phyloP scores from a whole-genome alignment of 1,140 invertebrate genomes.

The Caenorhabditis brenneri region DNA sequence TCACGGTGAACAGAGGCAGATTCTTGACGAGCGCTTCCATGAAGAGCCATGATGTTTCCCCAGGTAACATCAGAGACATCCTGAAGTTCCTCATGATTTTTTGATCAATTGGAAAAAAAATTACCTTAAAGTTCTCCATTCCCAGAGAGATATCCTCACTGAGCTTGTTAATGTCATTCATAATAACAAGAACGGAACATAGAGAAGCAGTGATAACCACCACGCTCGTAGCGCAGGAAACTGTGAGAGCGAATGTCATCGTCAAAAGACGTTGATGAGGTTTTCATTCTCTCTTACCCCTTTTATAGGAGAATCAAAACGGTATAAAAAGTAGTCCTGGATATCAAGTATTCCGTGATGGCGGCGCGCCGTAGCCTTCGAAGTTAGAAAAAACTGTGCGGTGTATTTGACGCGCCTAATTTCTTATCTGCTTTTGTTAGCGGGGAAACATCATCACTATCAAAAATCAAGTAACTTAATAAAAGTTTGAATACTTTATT shows the following conservation, averaged over 20 bases:
- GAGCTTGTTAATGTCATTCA: slow-evolving; percentile 45
- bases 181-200: slow-evolving; percentile 29
- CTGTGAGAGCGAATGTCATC: slow-evolving; percentile 31
- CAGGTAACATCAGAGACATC: slow-evolving; percentile 41
- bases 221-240: slow-evolving; percentile 14
- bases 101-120: not conserved
- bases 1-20: slow-evolving; percentile 24
- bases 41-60: slow-evolving; percentile 42
- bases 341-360: slow-evolving; percentile 37
- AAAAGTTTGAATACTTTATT: not conserved
- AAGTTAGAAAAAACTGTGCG: slow-evolving; percentile 16
- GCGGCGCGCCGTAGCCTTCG: not conserved
- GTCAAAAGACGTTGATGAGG: slow-evolving; percentile 31
- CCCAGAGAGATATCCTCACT: slow-evolving; percentile 1
- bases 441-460: not conserved
- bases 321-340: slow-evolving; percentile 8
- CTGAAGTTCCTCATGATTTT: not conserved
- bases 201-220: slow-evolving; percentile 14
- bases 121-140: slow-evolving; percentile 47
- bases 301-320: not conserved
- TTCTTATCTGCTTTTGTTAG: not conserved
- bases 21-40: slow-evolving; percentile 37
- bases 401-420: not conserved
- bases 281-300: not conserved
- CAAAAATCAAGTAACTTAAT: not conserved